Evolutionary conservation across 2,797 vertebrate species (phyloP).

Genomic region (Ciconia nigra): DNA sequence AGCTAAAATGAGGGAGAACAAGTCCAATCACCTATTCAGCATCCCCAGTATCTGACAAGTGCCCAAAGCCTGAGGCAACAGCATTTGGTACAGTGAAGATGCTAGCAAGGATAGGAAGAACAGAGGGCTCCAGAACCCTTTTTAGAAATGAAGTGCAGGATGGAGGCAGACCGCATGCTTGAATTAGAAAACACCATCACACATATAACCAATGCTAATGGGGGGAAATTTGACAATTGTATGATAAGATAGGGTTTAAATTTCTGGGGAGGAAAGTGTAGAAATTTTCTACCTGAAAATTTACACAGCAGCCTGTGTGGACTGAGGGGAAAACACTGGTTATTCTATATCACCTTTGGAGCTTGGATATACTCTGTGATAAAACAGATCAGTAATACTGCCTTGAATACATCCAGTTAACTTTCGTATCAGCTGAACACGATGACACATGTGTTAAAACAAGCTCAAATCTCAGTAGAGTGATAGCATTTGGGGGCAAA

Average conservation of each 20-base stretch:
- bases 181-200: background rate
- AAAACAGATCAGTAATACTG: background rate
- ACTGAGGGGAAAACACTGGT: background rate
- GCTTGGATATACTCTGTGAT: background rate
- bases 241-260: background rate
- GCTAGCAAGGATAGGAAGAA: background rate
- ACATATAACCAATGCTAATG: rapidly evolving
- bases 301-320: background rate
- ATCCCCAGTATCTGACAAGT: background rate
- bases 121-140: rapidly evolving
- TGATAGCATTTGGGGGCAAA: background rate
- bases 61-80: background rate
- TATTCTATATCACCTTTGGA: background rate
- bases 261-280: background rate
- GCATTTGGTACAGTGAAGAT: background rate
- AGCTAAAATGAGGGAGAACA: background rate
- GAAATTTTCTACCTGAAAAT: background rate
- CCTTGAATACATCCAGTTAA: background rate
- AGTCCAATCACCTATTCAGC: background rate
- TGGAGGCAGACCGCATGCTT: rapidly evolving
- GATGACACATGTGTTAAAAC: background rate
- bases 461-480: background rate
- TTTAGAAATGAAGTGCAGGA: background rate
- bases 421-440: background rate
- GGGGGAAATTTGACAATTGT: background rate